These are phyloP conservation scores for Drosophila bifasciata DNA, from an alignment of 1,140 invertebrate species.

Conservation along the genomic window DNA sequence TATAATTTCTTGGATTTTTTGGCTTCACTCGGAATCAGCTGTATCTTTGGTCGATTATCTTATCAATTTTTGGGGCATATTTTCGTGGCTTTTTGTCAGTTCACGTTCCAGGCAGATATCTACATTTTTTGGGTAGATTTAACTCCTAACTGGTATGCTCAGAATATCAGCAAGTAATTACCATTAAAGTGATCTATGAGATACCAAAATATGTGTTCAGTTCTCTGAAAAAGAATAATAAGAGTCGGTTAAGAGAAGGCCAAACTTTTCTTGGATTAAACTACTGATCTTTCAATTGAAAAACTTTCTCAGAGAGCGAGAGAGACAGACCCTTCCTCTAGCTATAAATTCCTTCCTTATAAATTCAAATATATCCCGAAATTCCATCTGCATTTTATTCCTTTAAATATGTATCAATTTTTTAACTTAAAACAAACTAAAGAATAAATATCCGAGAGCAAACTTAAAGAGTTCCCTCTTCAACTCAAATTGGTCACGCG, in stretches of 20 bases:
- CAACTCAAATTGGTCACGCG: slow-evolving; percentile 59
- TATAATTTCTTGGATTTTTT: slow-evolving; percentile 63
- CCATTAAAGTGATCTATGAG: too few relatives aligned
- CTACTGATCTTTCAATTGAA: too few relatives aligned
- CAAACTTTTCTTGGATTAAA: too few relatives aligned
- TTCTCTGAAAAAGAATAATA: too few relatives aligned
- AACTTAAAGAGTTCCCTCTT: not conserved
- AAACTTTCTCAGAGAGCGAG: too few relatives aligned
- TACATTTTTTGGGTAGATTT: not conserved
- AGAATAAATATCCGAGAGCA: slow-evolving; percentile 3
- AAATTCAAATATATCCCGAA: too few relatives aligned
- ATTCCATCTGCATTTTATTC: not conserved
- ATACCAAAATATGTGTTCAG: too few relatives aligned
- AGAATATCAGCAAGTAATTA: too few relatives aligned
- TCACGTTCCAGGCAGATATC: slow-evolving; percentile 14
- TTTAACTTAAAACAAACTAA: not conserved
- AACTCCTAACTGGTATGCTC: too few relatives aligned
- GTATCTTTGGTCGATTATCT: slow-evolving; percentile 8
- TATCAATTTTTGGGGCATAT: slow-evolving; percentile 28
- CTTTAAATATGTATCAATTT: not conserved
- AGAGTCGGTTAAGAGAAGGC: too few relatives aligned
- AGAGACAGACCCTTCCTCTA: too few relatives aligned
- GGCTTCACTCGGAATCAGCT: slow-evolving; percentile 11
- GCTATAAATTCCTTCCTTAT: too few relatives aligned
- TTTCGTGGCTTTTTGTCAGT: slow-evolving; percentile 12